Evolutionary conservation across 2,113 vertebrate genomes (phyloP).

Genomic region (Microcebus griseorufus): DNA sequence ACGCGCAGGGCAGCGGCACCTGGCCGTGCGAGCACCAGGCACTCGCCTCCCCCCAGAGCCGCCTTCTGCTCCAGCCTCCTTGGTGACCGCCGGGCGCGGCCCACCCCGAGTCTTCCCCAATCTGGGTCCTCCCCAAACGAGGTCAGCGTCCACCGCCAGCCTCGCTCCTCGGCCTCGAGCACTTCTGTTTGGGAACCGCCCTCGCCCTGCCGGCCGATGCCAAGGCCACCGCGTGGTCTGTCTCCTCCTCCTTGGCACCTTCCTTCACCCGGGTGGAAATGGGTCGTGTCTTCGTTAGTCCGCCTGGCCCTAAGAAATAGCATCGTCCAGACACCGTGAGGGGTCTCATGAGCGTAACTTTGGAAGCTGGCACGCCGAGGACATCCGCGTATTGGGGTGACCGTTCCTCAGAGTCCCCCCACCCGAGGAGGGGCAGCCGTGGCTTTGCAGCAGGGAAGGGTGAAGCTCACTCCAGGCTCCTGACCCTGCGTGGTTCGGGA

Average conservation of each 20-base stretch:
- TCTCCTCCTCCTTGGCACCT: accelerated
- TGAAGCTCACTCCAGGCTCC: accelerated
- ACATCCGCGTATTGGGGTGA: accelerated
- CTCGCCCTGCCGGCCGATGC: not conserved
- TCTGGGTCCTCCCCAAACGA: not conserved
- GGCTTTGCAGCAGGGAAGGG: accelerated
- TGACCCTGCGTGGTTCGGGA: accelerated
- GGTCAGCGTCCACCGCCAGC: not conserved
- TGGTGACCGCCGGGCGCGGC: not conserved
- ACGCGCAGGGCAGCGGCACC: accelerated
- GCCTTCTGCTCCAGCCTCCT: not conserved
- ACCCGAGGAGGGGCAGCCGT: accelerated
- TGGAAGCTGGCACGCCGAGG: not conserved
- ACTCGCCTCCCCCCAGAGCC: accelerated
- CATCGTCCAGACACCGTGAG: accelerated
- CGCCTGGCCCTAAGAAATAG: not conserved
- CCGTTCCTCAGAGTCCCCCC: no score
- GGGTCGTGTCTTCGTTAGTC: not conserved
- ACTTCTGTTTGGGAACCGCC: not conserved
- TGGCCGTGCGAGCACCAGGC: accelerated
- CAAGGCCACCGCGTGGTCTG: accelerated
- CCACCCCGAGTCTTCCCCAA: not conserved
- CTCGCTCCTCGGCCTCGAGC: not conserved
- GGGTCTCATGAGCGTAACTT: accelerated
- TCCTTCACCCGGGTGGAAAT: not conserved